These are phyloP conservation scores for Reticulitermes speratus DNA, from an alignment of 1,140 invertebrate species.

Conservation along the genomic window DNA sequence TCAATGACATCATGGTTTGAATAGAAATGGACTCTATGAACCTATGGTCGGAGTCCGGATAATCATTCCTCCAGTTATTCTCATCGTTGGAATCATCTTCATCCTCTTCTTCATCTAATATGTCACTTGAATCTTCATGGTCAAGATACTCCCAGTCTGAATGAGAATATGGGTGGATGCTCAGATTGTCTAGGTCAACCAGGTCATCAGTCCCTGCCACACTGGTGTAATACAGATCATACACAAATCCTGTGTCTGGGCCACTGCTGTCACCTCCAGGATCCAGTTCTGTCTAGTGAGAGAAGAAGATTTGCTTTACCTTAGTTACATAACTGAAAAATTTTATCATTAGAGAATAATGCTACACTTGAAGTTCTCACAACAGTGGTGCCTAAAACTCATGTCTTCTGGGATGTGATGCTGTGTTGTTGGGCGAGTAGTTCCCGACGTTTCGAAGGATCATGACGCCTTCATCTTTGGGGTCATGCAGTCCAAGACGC, in stretches of 20 bases:
- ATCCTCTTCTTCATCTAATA: slow-evolving; percentile 27
- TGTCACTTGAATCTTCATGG: background rate
- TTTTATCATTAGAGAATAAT: too few species aligned
- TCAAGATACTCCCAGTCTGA: background rate
- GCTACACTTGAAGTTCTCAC: too few species aligned
- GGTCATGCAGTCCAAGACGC: too few species aligned
- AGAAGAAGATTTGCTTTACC: background rate
- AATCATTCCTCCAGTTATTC: slow-evolving; percentile 44
- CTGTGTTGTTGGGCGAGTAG: too few species aligned
- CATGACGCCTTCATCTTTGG: too few species aligned
- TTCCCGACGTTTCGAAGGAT: too few species aligned
- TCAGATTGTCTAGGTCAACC: slow-evolving; percentile 25
- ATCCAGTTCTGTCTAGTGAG: background rate
- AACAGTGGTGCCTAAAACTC: too few species aligned
- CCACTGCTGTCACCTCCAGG: background rate
- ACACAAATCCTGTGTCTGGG: slow-evolving; percentile 22
- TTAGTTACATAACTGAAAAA: too few species aligned
- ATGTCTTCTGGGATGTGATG: too few species aligned
- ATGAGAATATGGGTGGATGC: slow-evolving; percentile 20
- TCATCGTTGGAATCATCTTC: slow-evolving; percentile 45
- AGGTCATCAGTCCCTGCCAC: background rate
- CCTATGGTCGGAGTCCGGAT: slow-evolving; percentile 42
- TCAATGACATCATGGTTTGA: too few species aligned
- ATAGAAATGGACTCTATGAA: background rate
- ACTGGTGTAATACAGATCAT: slow-evolving; percentile 32